Conservation (phyloP, 1,140 invertebrate genomes). For the Yoshiicerus persimilis region DNA sequence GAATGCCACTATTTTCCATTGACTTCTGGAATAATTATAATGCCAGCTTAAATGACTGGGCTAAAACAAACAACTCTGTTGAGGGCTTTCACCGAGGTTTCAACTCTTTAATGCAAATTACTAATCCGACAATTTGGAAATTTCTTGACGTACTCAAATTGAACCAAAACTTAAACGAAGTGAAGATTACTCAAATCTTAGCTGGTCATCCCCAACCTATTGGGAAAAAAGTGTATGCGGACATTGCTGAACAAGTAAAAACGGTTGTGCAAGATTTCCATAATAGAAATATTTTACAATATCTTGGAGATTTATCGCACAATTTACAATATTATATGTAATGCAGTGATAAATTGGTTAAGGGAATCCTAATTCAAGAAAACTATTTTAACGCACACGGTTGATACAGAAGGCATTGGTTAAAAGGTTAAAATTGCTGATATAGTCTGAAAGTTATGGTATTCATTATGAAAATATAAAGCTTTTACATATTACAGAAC, state of each 20-base stretch:
- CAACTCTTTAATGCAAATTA: neutral
- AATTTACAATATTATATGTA: neutral
- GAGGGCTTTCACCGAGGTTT: slow-evolving; percentile 1
- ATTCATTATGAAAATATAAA: no score
- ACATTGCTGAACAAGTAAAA: neutral
- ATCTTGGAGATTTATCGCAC: neutral
- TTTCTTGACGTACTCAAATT: neutral
- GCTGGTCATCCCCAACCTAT: neutral
- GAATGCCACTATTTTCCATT: neutral
- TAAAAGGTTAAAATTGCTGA: no score
- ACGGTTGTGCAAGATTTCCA: neutral
- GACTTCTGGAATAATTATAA: slow-evolving; percentile 17
- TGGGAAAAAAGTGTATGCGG: neutral
- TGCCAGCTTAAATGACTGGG: neutral
- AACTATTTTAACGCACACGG: no score
- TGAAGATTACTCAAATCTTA: neutral
- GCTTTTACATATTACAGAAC: no score
- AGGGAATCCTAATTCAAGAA: no score
- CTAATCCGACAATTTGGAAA: neutral
- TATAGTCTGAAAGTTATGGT: no score
- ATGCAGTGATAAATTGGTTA: no score
- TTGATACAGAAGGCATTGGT: no score
- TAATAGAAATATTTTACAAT: neutral
- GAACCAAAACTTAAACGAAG: neutral
- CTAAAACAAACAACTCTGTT: slow-evolving; percentile 16